Percentiles rank a stretch among this genome's conserved stretches.
Conservation (phyloP, 2,888 invertebrate genomes). For the Mythimna impura region DNA sequence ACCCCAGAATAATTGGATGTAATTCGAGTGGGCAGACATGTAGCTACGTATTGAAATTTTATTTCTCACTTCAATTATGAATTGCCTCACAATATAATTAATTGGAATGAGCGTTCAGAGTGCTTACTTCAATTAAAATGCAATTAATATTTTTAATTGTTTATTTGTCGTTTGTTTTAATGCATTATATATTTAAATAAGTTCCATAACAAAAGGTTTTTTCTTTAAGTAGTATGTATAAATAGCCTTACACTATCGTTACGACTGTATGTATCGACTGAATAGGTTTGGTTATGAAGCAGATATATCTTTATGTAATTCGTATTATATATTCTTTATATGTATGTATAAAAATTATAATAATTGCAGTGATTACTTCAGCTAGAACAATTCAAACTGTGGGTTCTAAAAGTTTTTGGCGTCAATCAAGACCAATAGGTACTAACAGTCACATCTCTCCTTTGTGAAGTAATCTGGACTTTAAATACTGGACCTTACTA, state of each 20-base stretch:
- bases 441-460: constrained; percentile 61
- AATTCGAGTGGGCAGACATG: constrained; percentile 35
- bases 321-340: constrained; percentile 67
- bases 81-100: constrained; percentile 56
- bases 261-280: constrained; percentile 84
- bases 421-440: constrained; percentile 23
- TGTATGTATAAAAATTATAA: constrained; percentile 72
- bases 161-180: constrained; percentile 90
- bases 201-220: constrained; percentile 88
- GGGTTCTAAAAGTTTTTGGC: constrained; percentile 68
- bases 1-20: constrained; percentile 48
- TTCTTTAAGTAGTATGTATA: constrained; percentile 85
- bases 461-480: constrained; percentile 54
- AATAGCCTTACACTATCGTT: constrained; percentile 88
- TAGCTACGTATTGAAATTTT: constrained; percentile 47
- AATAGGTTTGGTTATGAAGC: constrained; percentile 80
- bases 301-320: constrained; percentile 73
- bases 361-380: constrained; percentile 75
- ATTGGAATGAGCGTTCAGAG: constrained; percentile 53
- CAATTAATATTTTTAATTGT: constrained; percentile 78
- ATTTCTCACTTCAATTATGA: constrained; percentile 56
- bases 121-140: constrained; percentile 68
- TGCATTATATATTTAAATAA: constrained; percentile 89
- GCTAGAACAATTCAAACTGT: constrained; percentile 73
- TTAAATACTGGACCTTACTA: constrained; percentile 1